phyloP scores from a whole-genome alignment of 2,113 vertebrate genomes.

The Hippocampus comes region DNA sequence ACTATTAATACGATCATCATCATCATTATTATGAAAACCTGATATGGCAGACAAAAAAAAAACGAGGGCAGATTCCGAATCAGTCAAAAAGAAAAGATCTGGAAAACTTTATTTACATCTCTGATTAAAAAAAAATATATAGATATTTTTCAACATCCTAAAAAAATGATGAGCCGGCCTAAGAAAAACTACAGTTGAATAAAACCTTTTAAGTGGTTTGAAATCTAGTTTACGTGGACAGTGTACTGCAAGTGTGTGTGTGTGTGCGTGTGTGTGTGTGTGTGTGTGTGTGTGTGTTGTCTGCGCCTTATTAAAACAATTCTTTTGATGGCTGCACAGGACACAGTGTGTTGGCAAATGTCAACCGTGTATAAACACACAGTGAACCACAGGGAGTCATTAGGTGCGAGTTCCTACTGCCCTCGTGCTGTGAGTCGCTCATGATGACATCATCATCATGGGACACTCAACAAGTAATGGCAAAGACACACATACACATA shows the following conservation, averaged over 20 bases:
- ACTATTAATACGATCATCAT: too few relatives aligned
- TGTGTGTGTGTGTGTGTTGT: not conserved
- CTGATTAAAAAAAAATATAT: too few relatives aligned
- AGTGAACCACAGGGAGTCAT: conserved; percentile 7
- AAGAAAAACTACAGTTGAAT: too few relatives aligned
- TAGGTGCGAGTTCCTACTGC: not conserved
- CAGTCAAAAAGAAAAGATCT: too few relatives aligned
- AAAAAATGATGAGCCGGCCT: not conserved
- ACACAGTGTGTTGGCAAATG: conserved; percentile 10
- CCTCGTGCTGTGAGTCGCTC: not conserved
- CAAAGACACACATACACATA: conserved; percentile 5
- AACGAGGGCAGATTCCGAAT: too few relatives aligned
- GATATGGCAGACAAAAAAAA: too few relatives aligned
- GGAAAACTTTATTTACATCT: too few relatives aligned
- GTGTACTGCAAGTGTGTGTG: not conserved
- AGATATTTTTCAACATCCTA: not conserved
- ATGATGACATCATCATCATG: conserved; percentile 18
- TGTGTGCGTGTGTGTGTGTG: too few relatives aligned
- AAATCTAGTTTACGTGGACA: not conserved
- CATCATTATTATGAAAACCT: too few relatives aligned
- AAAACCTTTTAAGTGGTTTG: too few relatives aligned
- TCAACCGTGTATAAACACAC: conserved; percentile 11
- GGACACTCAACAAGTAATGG: not conserved
- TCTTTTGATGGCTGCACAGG: not conserved
- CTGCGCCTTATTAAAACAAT: not conserved